These are phyloP conservation scores for Hypselothyrea guttata DNA, from an alignment of 2,888 invertebrate species.

Conservation along the genomic window DNA sequence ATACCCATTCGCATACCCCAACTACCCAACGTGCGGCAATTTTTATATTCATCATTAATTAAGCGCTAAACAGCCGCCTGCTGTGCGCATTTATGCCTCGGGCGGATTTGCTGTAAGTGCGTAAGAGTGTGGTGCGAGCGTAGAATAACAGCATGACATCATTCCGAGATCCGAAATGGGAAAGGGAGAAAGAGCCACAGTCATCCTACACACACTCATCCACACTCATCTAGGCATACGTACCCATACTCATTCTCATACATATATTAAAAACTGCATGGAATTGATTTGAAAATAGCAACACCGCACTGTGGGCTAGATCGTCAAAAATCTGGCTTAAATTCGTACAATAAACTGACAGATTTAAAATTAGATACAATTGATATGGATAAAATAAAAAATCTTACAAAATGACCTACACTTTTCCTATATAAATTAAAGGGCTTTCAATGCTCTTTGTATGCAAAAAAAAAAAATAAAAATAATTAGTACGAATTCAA, in stretches of 20 bases:
- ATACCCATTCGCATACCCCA: background rate
- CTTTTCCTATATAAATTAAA: too few relatives aligned
- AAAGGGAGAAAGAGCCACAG: conserved; percentile 46
- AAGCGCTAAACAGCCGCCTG: conserved; percentile 77
- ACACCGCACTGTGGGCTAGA: conserved; percentile 20
- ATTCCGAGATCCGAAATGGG: conserved; percentile 69
- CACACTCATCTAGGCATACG: conserved; percentile 28
- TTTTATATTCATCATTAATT: conserved; percentile 79
- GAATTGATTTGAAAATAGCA: conserved; percentile 76
- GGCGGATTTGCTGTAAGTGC: conserved; percentile 36
- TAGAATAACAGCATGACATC: conserved; percentile 68
- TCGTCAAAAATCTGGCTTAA: too few relatives aligned
- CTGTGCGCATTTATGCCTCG: conserved; percentile 60
- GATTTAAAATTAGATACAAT: too few relatives aligned
- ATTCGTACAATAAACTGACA: too few relatives aligned
- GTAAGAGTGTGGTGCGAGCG: conserved; percentile 10
- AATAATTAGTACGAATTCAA: too few relatives aligned
- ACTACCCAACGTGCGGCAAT: conserved; percentile 53
- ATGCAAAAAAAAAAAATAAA: too few relatives aligned
- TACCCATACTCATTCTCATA: conserved; percentile 8
- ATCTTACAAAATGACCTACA: too few relatives aligned
- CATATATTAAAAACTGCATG: conserved; percentile 73
- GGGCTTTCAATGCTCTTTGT: too few relatives aligned
- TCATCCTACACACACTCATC: conserved; percentile 8
- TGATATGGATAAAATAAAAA: too few relatives aligned